Evolutionary conservation across 2,888 invertebrate genomes (phyloP).

Genomic region (Tyria jacobaeae): DNA sequence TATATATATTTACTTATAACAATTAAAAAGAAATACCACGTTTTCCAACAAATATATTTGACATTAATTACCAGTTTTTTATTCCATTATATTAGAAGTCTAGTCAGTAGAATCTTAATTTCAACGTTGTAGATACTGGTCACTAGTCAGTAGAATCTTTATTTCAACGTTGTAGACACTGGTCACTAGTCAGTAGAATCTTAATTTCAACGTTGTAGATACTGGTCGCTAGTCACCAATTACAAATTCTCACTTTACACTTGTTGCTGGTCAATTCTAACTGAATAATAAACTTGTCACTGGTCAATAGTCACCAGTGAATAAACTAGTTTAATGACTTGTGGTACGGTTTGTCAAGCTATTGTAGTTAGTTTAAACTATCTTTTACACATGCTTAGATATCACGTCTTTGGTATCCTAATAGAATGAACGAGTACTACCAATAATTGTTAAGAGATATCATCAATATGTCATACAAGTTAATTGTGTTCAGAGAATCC

Average conservation of each 20-base stretch:
- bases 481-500: constrained; percentile 24
- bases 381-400: too few relatives aligned
- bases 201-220: background rate
- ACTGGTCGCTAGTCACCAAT: background rate
- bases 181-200: background rate
- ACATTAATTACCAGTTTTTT: background rate
- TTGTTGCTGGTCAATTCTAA: too few relatives aligned
- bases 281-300: too few relatives aligned
- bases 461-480: constrained; percentile 23
- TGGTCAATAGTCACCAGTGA: background rate
- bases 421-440: background rate
- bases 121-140: too few relatives aligned
- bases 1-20: background rate
- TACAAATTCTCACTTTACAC: too few relatives aligned
- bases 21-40: constrained; percentile 6
- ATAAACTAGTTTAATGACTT: background rate
- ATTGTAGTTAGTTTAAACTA: too few relatives aligned
- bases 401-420: too few relatives aligned
- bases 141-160: background rate
- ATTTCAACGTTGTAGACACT: background rate
- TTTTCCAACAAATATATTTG: background rate
- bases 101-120: background rate
- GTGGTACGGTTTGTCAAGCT: too few relatives aligned
- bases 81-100: background rate
- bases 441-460: background rate